These are phyloP conservation scores for Parazoanthus darwini DNA, from an alignment of 92 coral and sea anemone genomes.

Conservation along the genomic window DNA sequence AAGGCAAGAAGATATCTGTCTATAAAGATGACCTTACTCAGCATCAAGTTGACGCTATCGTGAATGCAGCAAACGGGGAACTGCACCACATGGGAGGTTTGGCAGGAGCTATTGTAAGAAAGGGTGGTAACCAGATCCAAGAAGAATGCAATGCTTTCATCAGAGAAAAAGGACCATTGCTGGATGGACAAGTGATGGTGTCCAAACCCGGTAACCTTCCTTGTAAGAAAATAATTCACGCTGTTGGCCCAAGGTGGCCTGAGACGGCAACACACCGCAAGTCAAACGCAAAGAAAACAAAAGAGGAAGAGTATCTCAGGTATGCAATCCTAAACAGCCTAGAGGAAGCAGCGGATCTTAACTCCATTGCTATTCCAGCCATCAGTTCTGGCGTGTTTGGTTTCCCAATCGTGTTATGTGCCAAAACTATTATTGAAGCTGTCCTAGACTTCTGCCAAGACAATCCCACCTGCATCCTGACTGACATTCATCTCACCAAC, in stretches of 20 bases:
- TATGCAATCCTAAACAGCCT: conserved; percentile 45
- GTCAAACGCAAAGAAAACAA: conserved; percentile 8
- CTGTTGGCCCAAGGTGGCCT: conserved; percentile 69
- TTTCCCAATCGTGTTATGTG: conserved; percentile 64
- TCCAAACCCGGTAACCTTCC: conserved; percentile 61
- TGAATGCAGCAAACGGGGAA: conserved; percentile 63
- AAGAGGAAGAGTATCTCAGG: conserved; percentile 30
- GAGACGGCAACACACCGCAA: neutral
- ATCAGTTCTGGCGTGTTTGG: conserved; percentile 70
- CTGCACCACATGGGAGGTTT: conserved; percentile 59
- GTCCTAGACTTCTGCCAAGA: conserved; percentile 43
- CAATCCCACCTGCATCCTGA: conserved; percentile 43
- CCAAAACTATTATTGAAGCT: conserved; percentile 57
- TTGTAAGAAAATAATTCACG: conserved; percentile 68
- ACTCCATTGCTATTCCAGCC: conserved; percentile 76
- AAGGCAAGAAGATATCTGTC: conserved; percentile 38
- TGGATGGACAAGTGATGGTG: conserved; percentile 46
- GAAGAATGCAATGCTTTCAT: conserved; percentile 46
- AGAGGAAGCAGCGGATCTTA: conserved; percentile 38
- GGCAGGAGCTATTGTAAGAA: conserved; percentile 50
- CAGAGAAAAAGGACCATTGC: neutral
- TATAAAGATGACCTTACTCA: conserved; percentile 67
- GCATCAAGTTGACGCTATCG: conserved; percentile 61
- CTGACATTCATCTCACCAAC: conserved; percentile 65
- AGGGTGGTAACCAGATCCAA: conserved; percentile 62